phyloP scores from a whole-genome alignment of 2,797 vertebrate species.

The Todus mexicanus region DNA sequence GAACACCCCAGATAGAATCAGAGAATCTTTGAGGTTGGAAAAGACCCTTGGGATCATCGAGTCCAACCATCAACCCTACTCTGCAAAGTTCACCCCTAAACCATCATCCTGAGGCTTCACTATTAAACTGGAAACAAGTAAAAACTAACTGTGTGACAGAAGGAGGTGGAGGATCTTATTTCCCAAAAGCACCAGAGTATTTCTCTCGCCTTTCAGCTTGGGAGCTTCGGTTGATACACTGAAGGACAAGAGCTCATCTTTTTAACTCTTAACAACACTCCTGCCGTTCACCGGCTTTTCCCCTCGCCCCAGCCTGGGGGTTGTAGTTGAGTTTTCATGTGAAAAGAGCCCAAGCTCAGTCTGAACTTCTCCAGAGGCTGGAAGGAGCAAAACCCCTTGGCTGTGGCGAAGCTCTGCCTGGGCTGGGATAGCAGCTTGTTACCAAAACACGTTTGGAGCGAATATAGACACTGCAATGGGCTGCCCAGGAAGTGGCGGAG shows the following conservation, averaged over 20 bases:
- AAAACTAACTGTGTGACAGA: neutral
- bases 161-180: neutral
- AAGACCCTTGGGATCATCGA: too few relatives aligned
- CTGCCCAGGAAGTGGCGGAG: accelerated
- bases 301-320: neutral
- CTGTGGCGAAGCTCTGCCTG: neutral
- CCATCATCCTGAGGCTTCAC: neutral
- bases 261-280: accelerated
- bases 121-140: neutral
- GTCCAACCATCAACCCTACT: too few relatives aligned
- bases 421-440: accelerated
- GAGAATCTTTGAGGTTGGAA: too few relatives aligned
- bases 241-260: neutral
- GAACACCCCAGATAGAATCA: neutral
- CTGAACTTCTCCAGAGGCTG: neutral
- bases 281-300: neutral
- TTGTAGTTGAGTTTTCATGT: neutral
- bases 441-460: neutral
- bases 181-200: neutral
- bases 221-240: too few relatives aligned
- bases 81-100: too few relatives aligned
- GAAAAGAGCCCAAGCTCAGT: neutral
- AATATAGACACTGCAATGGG: too few relatives aligned
- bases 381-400: accelerated
- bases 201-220: neutral